phyloP scores from a whole-genome alignment of 1,140 invertebrate species.

The Phenacoccus solenopsis region DNA sequence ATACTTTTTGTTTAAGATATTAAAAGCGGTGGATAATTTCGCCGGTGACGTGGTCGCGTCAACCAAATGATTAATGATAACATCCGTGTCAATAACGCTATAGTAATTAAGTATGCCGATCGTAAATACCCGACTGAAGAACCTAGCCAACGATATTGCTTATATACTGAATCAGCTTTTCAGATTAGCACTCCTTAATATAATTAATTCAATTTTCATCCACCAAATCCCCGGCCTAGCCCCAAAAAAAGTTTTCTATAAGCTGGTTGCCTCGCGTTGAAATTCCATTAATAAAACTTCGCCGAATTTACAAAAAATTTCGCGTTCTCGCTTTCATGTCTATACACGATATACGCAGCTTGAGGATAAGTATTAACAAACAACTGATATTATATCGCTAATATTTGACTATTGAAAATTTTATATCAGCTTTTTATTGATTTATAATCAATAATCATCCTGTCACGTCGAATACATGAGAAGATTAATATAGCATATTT shows the following conservation, averaged over 20 bases:
- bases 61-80: not conserved
- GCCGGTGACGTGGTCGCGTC: not conserved
- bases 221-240: not conserved
- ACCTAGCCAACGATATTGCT: not conserved
- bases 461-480: too few species aligned
- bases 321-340: not conserved
- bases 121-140: not conserved
- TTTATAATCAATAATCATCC: too few species aligned
- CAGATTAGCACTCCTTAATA: not conserved
- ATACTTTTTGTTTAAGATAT: not conserved
- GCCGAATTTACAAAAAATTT: not conserved
- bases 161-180: not conserved
- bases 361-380: too few species aligned
- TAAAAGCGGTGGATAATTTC: not conserved
- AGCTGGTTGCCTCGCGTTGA: not conserved
- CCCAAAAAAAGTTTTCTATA: not conserved
- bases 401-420: too few species aligned
- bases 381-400: too few species aligned
- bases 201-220: conserved; percentile 4
- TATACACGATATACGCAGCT: too few species aligned
- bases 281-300: not conserved
- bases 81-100: not conserved
- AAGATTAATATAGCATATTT: too few species aligned
- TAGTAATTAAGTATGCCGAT: not conserved
- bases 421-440: too few species aligned